Base-by-base conservation (phyloP, 2,113 vertebrate genomes). In the Anser cygnoides region DNA sequence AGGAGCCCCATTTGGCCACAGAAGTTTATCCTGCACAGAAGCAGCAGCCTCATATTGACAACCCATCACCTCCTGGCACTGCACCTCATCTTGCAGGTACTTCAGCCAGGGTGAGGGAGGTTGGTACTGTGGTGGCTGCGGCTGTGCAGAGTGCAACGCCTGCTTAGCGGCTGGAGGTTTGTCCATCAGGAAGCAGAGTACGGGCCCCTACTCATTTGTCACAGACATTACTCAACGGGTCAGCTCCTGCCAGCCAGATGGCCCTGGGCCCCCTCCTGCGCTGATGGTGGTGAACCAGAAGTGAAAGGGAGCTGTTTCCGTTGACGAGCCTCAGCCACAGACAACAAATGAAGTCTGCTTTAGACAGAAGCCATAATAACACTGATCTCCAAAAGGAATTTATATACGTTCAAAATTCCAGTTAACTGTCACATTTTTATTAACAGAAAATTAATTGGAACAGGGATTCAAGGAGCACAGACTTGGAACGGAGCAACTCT, bases 261-360 rank as follows among this genome's bases (percentile, higher is more conserved):
- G 37, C 54, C 29, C 28, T 17, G 54, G 52, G 52, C 8, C 14
- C 49, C 72, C 52, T 37, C 6, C 39, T 25, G 44, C 29, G 49
- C 65, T 46, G 58, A 13, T 9, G 2, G 25, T 5, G 33, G 35
- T 8, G 44, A 65, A 29, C 28, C 29, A 7, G 61, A 31, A 23
- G 25, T 0, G 1, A 59, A 18, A 21, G n/a, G 12, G 25, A 72
- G 29, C 58, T 8, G 8, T 41, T 9, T 28, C n/a, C 41, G 26
- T 46, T 2, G 2, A 5, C 0, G 11, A 61, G 59, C 70, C 65
- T 41, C 65, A 31, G 63, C 25, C 52, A 43, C 1, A 0, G 39
- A 37, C 21, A 1, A 2, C 0, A 2, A 68, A 28, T 17, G 7
- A 26, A 15, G 3, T 4, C 68, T 3, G 14, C 41, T 22, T 28